These are phyloP conservation scores for Montipora capricornis DNA, from an alignment of 64 coral and sea anemone species.

Conservation along the genomic window DNA sequence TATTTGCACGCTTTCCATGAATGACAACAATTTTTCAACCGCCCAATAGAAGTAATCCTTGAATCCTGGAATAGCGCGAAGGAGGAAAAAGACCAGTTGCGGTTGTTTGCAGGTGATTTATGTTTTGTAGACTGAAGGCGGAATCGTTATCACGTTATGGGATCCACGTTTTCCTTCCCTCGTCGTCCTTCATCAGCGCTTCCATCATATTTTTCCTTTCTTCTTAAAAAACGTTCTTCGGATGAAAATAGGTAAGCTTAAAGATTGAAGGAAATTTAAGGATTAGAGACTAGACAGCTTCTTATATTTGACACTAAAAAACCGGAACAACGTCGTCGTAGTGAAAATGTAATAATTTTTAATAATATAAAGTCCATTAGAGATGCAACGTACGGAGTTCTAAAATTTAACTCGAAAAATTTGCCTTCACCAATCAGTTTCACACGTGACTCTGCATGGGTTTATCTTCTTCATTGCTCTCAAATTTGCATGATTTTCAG, in stretches of 20 bases:
- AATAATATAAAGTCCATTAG: too few species aligned
- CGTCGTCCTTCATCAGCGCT: neutral
- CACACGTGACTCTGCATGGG: too few species aligned
- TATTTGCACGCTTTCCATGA: neutral
- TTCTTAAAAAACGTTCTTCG: neutral
- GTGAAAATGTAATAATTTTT: too few species aligned
- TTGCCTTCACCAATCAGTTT: too few species aligned
- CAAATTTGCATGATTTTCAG: too few species aligned
- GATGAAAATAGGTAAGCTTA: conserved; percentile 12
- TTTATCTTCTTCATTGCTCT: too few species aligned
- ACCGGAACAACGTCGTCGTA: too few species aligned
- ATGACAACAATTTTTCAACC: neutral
- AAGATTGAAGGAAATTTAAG: too few species aligned
- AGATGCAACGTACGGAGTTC: too few species aligned
- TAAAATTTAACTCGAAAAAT: too few species aligned
- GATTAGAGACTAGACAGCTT: too few species aligned
- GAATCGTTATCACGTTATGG: neutral
- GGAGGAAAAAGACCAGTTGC: conserved; percentile 50
- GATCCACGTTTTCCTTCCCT: neutral
- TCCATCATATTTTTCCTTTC: neutral
- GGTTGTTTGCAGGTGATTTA: neutral
- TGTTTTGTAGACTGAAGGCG: neutral
- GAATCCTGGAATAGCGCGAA: neutral
- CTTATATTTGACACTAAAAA: too few species aligned
- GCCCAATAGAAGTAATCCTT: neutral